A percentile compares a stretch with the other conserved stretches of the same genome.
These are phyloP conservation scores for Pinna nobilis DNA, from an alignment of 1,140 invertebrate genomes.

Conservation along the genomic window DNA sequence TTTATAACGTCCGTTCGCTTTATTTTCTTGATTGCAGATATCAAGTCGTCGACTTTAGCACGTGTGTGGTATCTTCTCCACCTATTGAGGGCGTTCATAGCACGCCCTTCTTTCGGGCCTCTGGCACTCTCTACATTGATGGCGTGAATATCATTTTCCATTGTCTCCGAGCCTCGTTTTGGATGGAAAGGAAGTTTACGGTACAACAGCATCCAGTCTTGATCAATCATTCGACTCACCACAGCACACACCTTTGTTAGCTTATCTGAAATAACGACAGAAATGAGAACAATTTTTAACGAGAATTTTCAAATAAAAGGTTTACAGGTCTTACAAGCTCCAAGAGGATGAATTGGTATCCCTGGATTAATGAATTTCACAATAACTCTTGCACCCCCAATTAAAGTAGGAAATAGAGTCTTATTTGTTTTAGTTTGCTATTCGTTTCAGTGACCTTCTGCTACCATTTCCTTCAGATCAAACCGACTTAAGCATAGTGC, in stretches of 20 bases:
- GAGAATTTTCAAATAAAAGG: too few species aligned
- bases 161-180: conserved; percentile 55
- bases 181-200: conserved; percentile 60
- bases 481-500: too few species aligned
- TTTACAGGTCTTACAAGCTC: too few species aligned
- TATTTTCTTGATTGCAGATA: conserved; percentile 49
- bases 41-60: conserved; percentile 54
- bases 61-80: conserved; percentile 61
- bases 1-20: conserved; percentile 50
- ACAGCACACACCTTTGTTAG: conserved; percentile 49
- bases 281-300: background rate
- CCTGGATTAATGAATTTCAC: too few species aligned
- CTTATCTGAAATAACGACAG: conserved; percentile 49
- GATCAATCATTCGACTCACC: conserved; percentile 48
- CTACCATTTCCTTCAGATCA: too few species aligned
- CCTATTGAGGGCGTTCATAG: conserved; percentile 43
- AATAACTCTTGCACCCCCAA: too few species aligned
- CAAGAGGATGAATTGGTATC: too few species aligned
- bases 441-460: too few species aligned
- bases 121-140: conserved; percentile 41
- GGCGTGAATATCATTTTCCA: conserved; percentile 59
- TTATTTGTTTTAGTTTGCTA: too few species aligned
- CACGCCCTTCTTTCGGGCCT: conserved; percentile 26
- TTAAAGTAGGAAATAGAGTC: too few species aligned
- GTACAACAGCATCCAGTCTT: conserved; percentile 61